Percentiles rank a stretch among this genome's conserved stretches.
phyloP scores from a whole-genome alignment of 2,797 vertebrate species.

The Pitangus sulphuratus region DNA sequence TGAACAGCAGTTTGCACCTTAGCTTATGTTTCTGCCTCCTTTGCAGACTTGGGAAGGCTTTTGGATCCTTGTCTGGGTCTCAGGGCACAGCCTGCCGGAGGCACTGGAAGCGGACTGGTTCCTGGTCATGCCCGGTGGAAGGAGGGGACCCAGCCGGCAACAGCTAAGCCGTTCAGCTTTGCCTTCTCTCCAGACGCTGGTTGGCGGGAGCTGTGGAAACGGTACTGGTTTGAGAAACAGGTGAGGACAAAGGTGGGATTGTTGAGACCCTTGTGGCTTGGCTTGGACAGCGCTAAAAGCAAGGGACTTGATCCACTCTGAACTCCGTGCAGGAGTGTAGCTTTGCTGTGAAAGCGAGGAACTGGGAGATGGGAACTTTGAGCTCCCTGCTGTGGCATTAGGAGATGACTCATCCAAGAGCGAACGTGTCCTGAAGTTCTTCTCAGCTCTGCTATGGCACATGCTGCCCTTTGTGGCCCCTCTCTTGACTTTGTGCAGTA shows the following conservation, averaged over 20 bases:
- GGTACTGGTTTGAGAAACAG: conserved; percentile 92
- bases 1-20: not conserved
- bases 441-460: not conserved
- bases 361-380: not conserved
- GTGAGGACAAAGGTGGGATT: conserved; percentile 69
- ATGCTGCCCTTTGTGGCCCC: not conserved
- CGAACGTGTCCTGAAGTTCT: not conserved
- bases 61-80: conserved; percentile 76
- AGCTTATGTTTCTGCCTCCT: not conserved
- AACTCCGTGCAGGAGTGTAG: rapidly evolving
- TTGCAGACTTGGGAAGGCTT: conserved; percentile 74
- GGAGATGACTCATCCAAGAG: not conserved
- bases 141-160: conserved; percentile 99
- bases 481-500: not conserved
- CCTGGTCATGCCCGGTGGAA: conserved; percentile 97
- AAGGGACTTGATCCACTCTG: not conserved
- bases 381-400: not conserved
- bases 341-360: not conserved
- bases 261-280: not conserved
- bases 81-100: conserved; percentile 78
- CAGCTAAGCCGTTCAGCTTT: conserved; percentile 97
- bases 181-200: conserved; percentile 96
- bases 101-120: conserved; percentile 82
- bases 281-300: not conserved
- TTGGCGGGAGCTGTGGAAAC: conserved; percentile 91